Evolutionary conservation across 2,797 vertebrate genomes (phyloP), one percentile per base, ranked within the genome.

Genomic region (Tapirus indicus): DNA sequence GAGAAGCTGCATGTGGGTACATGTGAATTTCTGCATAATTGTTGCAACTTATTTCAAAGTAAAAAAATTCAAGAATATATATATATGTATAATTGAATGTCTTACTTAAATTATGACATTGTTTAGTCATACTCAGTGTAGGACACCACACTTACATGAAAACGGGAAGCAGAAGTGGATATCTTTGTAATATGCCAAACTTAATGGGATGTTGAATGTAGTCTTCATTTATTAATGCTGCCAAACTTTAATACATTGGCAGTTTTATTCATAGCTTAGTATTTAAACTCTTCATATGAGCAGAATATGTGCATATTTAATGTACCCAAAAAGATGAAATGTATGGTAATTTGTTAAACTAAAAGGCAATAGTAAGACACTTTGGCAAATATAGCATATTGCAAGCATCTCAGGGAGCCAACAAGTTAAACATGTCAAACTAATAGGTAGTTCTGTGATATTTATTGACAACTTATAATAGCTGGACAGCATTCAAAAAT

Each of bases 361-460:
- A 69, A 77, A 95, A 94, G 62, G 52, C 60, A 92, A 47, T 41
- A 84, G 71, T 94, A n/a, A 95, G 72, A 86, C 23, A 68, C 20
- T 84, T 87, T 89, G 88, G 25, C 32, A 82, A 88, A 92, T 56
- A 27, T 1, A 93, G 21, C 9, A 13, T 47, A 35, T 92, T 58
- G 14, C 27, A 96, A 85, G 9, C 7, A 87, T 93, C 18, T 84
- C 54, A 66, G 17, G 38, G 6, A 96, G 66, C 7, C 68, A 83
- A 88, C 6, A 64, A 85, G 52, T 89, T 92, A 88, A 93, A 71
- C 38, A 47, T 71, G 62, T 95, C n/a, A 95, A 80, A 91, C 91
- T 85, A 88, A 69, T 84, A 83, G 32, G 38, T 47, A 32, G 2
- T 84, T 64, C 32, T 95, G 3, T 64, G 29, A 72, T 86, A 84